Base-by-base conservation (phyloP, 1,140 invertebrate genomes). In the Nomia melanderi region DNA sequence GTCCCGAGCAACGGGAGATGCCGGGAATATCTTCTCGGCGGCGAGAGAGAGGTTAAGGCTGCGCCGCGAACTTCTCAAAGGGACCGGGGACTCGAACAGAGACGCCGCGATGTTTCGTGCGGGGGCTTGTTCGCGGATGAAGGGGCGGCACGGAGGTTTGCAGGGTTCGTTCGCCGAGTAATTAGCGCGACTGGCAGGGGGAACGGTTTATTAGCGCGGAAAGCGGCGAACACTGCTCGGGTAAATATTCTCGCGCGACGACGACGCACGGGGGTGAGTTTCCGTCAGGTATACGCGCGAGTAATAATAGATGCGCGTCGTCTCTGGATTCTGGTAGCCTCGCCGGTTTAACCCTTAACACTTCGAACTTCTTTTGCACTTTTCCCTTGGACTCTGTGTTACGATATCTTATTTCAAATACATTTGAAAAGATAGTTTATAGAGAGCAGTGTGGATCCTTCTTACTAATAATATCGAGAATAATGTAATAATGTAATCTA, bases 161-260 rank as follows among this genome's bases (percentile, higher is more conserved):
- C 44, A 59, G 75, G 72, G 60, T 76, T 86, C 64, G 74, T 85
- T 86, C 84, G 72, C 76, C 59, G 79, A 85, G 84, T 88, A 88
- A 88, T 88, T 88, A 88, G 83, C 76, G 78, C 86, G 78, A 74
- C 62, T 77, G 83, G 81, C 71, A 27, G 78, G 81, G 74, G 79
- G 83, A 81, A 84, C 77, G 81, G 83, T 88, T 88, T 88, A 88
- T 88, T 88, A 88, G 81, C 81, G 82, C 82, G 78, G 73, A 88
- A 88, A 86, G 78, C 77, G 76, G 76, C 77, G 79, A 87, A 84
- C 78, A 65, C 56, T 76, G 79, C 70, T 67, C 75, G 82, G 74
- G 85, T 86, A 88, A 88, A 88, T 88, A 88, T 88, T 87, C 86
- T 76, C 79, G 71, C 75, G 62, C 74, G 50, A 72, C 64, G 57